Percentiles rank a stretch among this genome's conserved stretches.
Evolutionary conservation across 2,797 vertebrate species (phyloP).

Genomic region (Megalops cyprinoides): DNA sequence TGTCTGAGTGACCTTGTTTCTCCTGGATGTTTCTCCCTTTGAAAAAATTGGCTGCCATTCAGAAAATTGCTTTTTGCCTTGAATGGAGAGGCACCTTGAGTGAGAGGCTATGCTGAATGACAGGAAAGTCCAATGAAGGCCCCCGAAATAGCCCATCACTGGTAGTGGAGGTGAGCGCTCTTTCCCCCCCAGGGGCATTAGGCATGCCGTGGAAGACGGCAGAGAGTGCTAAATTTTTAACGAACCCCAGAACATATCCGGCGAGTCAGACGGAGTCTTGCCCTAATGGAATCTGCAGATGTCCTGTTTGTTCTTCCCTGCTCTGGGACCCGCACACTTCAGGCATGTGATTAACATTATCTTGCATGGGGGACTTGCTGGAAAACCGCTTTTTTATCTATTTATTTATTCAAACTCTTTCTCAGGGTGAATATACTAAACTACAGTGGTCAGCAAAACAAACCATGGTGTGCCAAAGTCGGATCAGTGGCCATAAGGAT

Average conservation of each 20-base stretch:
- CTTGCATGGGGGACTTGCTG: not conserved
- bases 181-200: not conserved
- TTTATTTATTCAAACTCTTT: not conserved
- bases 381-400: not conserved
- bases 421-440: not conserved
- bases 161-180: not conserved
- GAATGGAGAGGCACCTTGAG: not conserved
- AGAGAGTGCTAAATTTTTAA: conserved; percentile 22
- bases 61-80: conserved; percentile 11
- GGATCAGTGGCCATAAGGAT: not conserved
- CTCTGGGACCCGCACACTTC: conserved; percentile 31
- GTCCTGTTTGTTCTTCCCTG: not conserved
- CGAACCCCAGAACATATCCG: not conserved
- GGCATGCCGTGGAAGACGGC: conserved; percentile 16
- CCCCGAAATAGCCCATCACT: not conserved
- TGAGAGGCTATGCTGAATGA: not conserved
- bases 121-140: not conserved
- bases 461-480: not conserved
- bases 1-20: not conserved
- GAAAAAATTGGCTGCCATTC: conserved; percentile 9
- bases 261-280: not conserved
- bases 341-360: not conserved
- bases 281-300: conserved; percentile 13
- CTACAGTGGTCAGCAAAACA: not conserved
- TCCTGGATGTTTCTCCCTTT: not conserved